Evolutionary conservation across 2,113 vertebrate genomes (phyloP), one percentile per base, ranked within the genome.

Genomic region (Pollachius pollachius): DNA sequence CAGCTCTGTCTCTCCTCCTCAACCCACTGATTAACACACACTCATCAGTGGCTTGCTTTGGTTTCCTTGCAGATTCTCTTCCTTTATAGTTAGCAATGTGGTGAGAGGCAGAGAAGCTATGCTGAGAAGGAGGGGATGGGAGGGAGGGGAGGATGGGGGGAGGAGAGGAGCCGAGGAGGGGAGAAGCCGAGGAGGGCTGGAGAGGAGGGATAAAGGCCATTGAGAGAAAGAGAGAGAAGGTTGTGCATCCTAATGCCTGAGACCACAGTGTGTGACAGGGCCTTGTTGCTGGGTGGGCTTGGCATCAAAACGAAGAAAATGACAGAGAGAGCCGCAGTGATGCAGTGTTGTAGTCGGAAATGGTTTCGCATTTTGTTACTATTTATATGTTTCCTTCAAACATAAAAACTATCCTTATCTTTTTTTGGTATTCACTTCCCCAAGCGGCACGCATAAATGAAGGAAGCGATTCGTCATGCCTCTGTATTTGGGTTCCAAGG

Each of bases 181-280:
- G 59, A 61, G 67, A 68, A 72, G 59, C 41, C 5, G n/a, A 41
- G 19, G 18, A 8, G 34, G 56, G 27, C 23, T 16, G 75, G 81
- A 69, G 79, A 77, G 76, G 60, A 75, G 79, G 83, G 89, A 88
- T 83, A 87, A 83, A 84, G 80, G 85, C 78, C 80, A 73, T 27
- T 73, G 77, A 85, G 77, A 80, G 65, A 62, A 71, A 62, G 68
- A 19, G 79, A 80, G 85, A 81, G 73, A 74, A 60, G 77, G 84
- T 68, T 78, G 78, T 87, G 89, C 82, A 88, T 90, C 77, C 68
- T 87, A 90, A 90, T 89, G 41, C 41, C 11, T 79, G 63, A 62
- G 63, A 68, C 61, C 72, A 34, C 63, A 71, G 82, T 81, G 82
- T 81, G 85, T 82, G 85, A 74, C 82, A 71, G 68, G 73, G 84